Conservation (phyloP, 1,140 invertebrate species). For the Drosophila tropicalis region DNA sequence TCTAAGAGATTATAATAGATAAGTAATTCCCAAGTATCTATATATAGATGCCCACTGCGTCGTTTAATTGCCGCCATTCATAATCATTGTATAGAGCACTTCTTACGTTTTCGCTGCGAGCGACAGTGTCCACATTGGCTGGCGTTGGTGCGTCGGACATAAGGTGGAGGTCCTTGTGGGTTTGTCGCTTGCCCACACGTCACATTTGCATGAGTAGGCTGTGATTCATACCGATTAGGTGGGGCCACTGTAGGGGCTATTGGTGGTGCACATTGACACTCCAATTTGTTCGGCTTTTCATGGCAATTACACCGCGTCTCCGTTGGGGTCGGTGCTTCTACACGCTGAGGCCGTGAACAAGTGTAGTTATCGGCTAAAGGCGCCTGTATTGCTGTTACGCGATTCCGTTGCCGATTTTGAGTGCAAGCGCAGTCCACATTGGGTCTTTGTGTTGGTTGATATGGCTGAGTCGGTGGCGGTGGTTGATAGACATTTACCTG, state of each 20-base stretch:
- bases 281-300: background rate
- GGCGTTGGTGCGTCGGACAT: background rate
- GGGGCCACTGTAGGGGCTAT: background rate
- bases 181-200: constrained; percentile 28
- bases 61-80: background rate
- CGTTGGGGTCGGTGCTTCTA: background rate
- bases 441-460: constrained; percentile 8
- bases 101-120: constrained; percentile 27
- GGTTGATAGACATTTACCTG: constrained; percentile 1
- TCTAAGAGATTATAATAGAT: background rate
- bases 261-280: constrained; percentile 30
- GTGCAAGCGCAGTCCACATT: constrained; percentile 45
- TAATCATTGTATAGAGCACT: constrained; percentile 44
- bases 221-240: background rate
- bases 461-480: background rate
- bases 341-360: constrained; percentile 22
- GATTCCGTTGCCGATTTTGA: background rate
- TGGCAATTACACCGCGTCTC: constrained; percentile 43
- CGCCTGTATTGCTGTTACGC: constrained; percentile 9
- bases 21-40: constrained; percentile 3
- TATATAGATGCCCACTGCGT: constrained; percentile 7
- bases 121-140: constrained; percentile 35
- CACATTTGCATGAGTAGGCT: constrained; percentile 32
- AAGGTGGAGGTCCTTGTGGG: background rate
- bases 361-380: constrained; percentile 46